These are phyloP conservation scores for Tridacna gigas DNA, from an alignment of 2,888 invertebrate species.

Conservation along the genomic window DNA sequence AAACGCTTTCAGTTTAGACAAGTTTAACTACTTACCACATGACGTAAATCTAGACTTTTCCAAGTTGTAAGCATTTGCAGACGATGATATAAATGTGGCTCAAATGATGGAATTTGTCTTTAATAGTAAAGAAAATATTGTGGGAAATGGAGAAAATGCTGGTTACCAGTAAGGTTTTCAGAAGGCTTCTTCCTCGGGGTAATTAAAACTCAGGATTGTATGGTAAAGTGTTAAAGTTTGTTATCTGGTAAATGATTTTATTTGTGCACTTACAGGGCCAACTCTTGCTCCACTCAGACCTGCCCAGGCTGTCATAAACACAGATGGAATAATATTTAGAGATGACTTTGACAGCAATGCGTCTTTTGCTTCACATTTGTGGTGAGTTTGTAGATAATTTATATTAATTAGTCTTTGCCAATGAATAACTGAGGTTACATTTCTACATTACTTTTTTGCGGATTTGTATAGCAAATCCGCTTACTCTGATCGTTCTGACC, in stretches of 20 bases:
- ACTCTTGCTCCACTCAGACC: constrained; percentile 72
- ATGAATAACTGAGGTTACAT: no score
- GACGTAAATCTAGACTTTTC: no score
- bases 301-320: constrained; percentile 77
- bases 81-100: no score
- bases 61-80: no score
- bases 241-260: not conserved
- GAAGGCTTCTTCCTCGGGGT: not conserved
- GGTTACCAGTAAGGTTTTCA: not conserved
- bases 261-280: constrained; percentile 47
- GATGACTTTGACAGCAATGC: constrained; percentile 83
- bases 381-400: constrained; percentile 67
- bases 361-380: constrained; percentile 68
- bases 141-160: no score
- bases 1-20: no score
- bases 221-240: not conserved
- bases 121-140: no score
- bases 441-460: no score
- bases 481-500: no score
- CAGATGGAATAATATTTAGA: constrained; percentile 81
- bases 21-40: no score
- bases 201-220: not conserved
- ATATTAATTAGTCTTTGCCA: not conserved
- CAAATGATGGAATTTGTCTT: no score
- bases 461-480: no score